Evolutionary conservation across 2,113 vertebrate genomes (phyloP), one percentile per base, ranked within the genome.

Genomic region (Corythornis vintsioides): DNA sequence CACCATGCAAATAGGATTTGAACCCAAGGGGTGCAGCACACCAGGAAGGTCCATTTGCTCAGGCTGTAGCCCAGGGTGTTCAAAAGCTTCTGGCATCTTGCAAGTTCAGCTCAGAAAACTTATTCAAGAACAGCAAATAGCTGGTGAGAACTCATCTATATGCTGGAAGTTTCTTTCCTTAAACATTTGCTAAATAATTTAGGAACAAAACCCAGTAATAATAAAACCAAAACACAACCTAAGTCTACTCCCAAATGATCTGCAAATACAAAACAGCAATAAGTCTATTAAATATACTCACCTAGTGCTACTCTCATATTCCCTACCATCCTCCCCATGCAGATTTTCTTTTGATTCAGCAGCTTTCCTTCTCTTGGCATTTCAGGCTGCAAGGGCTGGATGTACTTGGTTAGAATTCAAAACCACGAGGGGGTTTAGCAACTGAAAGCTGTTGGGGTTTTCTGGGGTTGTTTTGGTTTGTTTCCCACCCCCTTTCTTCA

Each of bases 341-440:
- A 10, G 29, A 50, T 83, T 83, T 85, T 84, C 78, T 92, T 94
- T 91, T 83, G 71, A 94, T 93, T 95, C 84, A 89, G 91, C 82
- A 90, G 75, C 74, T 95, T 95, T 96, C 57, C 63, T 88, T 83
- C 70, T 95, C 59, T 90, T 85, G 81, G 86, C 81, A 87, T 90
- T 93, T 92, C 84, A 92, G 86, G 35, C 83, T 87, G 91, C 47
- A 84, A 92, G 74, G 64, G 71, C 17, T 95, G 31, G 29, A 64
- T 48, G 70, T 85, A 70, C 86, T 96, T 85, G 83, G 94, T 92
- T 92, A 66, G 81, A 90, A 95, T 91, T 88, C 94, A 86, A 84
- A 53, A 94, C 67, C 85, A 75, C 28, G 21, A 91, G 72, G 61
- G 79, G 64, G 70, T 92, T 75, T 88, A 90, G 47, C 13, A 91